These are phyloP conservation scores for Spodoptera littoralis DNA, from an alignment of 2,888 invertebrate genomes.

Conservation along the genomic window DNA sequence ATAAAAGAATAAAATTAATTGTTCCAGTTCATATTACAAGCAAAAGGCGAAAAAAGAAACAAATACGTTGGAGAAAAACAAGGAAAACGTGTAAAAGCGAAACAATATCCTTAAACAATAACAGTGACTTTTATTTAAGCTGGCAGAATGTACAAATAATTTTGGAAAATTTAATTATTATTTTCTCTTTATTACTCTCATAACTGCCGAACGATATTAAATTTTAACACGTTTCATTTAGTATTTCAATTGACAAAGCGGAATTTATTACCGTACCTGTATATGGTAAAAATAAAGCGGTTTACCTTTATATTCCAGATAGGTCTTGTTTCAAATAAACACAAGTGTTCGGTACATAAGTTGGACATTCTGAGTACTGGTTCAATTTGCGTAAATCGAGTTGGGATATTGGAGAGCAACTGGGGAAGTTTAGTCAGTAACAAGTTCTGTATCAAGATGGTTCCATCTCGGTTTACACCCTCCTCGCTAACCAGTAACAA, in stretches of 20 bases:
- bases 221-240: constrained; percentile 12
- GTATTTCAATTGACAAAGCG: constrained; percentile 7
- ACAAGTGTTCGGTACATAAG: constrained; percentile 2
- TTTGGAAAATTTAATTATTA: background rate
- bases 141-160: constrained; percentile 8
- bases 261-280: constrained; percentile 11
- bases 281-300: background rate
- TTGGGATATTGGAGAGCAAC: constrained; percentile 13
- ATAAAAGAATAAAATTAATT: no score
- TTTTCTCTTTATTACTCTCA: background rate
- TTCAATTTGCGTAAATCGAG: constrained; percentile 41
- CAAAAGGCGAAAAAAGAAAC: background rate
- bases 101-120: constrained; percentile 1
- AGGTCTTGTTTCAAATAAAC: background rate
- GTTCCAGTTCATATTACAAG: no score
- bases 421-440: constrained; percentile 23
- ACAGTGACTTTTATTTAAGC: constrained; percentile 5
- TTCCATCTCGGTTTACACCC: constrained; percentile 6
- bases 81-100: background rate
- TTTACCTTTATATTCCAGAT: background rate
- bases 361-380: constrained; percentile 6
- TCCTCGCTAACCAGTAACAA: constrained; percentile 2
- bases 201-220: constrained; percentile 1
- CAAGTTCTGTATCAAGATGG: constrained; percentile 29
- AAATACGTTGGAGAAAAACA: background rate